Conservation (phyloP, 2,888 invertebrate genomes). For the Tenthredo distinguenda region DNA sequence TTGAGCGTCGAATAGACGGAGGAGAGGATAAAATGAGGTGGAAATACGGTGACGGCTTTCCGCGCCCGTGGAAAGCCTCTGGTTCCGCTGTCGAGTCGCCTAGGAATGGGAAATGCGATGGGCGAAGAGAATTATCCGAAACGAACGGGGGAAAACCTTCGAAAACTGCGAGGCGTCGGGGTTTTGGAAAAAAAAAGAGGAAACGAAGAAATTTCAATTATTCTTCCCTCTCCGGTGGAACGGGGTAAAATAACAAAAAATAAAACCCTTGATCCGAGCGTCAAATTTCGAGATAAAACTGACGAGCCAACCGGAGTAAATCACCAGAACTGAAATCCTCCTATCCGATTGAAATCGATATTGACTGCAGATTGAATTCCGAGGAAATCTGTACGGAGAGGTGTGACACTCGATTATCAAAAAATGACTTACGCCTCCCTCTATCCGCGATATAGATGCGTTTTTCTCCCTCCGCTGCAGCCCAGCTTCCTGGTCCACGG, state of each 20-base stretch:
- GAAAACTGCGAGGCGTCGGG: background rate
- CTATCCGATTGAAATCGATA: conserved; percentile 76
- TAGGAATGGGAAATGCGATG: background rate
- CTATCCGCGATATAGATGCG: conserved; percentile 67
- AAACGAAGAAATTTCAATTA: background rate
- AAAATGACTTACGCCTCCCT: conserved; percentile 71
- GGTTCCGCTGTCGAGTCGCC: background rate
- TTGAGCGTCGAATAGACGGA: background rate
- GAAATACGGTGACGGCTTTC: background rate
- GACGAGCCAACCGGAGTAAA: conserved; percentile 66
- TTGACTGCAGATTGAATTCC: conserved; percentile 75
- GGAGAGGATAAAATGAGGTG: background rate
- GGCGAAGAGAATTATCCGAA: background rate
- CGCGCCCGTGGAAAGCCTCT: background rate
- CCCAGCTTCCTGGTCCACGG: background rate
- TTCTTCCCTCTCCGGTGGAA: background rate
- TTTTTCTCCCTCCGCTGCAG: background rate
- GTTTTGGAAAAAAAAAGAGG: background rate
- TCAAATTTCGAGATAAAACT: conserved; percentile 39
- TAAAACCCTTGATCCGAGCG: conserved; percentile 14
- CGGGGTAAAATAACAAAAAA: background rate
- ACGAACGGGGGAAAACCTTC: background rate
- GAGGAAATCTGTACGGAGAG: conserved; percentile 51
- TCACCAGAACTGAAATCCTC: conserved; percentile 72
- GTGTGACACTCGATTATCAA: conserved; percentile 71